These are phyloP conservation scores for Phyllotreta striolata DNA, from an alignment of 2,888 invertebrate genomes.

Conservation along the genomic window DNA sequence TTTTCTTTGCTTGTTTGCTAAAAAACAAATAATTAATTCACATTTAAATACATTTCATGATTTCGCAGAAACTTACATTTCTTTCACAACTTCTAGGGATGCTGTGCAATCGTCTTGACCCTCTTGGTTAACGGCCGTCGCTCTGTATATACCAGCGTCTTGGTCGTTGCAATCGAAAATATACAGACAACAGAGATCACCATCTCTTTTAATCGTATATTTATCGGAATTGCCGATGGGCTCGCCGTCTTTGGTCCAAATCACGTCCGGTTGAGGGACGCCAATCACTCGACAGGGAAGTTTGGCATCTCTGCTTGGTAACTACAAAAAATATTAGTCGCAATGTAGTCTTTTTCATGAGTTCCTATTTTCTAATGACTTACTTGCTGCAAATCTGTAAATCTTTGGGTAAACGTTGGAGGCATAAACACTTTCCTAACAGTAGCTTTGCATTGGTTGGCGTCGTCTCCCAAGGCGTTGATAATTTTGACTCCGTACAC, in stretches of 20 bases:
- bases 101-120: constrained; percentile 82
- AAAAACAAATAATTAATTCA: constrained; percentile 34
- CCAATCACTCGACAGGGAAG: constrained; percentile 83
- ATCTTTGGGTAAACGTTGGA: constrained; percentile 80
- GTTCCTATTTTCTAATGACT: constrained; percentile 23
- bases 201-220: constrained; percentile 79
- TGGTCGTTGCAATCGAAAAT: constrained; percentile 71
- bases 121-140: constrained; percentile 80
- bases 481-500: constrained; percentile 77
- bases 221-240: constrained; percentile 75
- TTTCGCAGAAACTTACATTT: constrained; percentile 70
- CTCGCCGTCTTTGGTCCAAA: constrained; percentile 86
- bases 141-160: constrained; percentile 80
- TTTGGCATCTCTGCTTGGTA: constrained; percentile 81
- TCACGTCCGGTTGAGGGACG: constrained; percentile 82
- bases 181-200: constrained; percentile 80
- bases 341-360: neutral
- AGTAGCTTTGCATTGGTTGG: constrained; percentile 72
- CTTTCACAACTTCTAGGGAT: constrained; percentile 78
- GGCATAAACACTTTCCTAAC: constrained; percentile 83
- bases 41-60: neutral
- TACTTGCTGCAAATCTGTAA: constrained; percentile 73
- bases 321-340: constrained; percentile 56
- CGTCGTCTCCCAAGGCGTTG: constrained; percentile 80
- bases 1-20: constrained; percentile 76